Evolutionary conservation across 2,888 invertebrate species (phyloP).

Genomic region (Sceliomorpha sp.): DNA sequence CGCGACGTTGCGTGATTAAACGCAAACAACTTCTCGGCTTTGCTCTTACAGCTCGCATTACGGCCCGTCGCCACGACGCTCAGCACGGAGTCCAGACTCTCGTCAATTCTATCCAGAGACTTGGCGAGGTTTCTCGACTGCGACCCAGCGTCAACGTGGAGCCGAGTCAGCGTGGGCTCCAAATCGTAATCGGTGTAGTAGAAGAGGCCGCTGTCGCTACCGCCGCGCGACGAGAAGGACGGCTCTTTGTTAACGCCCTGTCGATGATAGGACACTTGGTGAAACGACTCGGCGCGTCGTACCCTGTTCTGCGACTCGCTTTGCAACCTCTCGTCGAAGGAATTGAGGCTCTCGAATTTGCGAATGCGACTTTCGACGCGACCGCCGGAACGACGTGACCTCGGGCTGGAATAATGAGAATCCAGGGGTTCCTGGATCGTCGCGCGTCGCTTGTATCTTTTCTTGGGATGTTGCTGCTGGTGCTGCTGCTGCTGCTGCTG

Average conservation of each 20-base stretch:
- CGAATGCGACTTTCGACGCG: conserved; percentile 72
- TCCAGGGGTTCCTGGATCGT: conserved; percentile 74
- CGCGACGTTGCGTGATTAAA: no score
- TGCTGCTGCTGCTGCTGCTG: no score
- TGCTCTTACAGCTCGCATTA: no score
- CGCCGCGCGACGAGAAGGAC: conserved; percentile 67
- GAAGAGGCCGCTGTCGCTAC: conserved; percentile 79
- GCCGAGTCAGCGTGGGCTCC: conserved; percentile 62
- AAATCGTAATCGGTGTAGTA: conserved; percentile 75
- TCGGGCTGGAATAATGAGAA: conserved; percentile 64
- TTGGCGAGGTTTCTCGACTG: conserved; percentile 82
- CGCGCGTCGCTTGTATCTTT: conserved; percentile 70
- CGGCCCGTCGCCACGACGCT: conserved; percentile 81
- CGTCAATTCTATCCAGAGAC: conserved; percentile 89
- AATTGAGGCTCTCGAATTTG: conserved; percentile 76
- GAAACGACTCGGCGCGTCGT: conserved; percentile 76
- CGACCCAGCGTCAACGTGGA: conserved; percentile 58
- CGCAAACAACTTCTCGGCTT: no score
- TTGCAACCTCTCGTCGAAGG: conserved; percentile 69
- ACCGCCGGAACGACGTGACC: conserved; percentile 63
- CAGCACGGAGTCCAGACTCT: conserved; percentile 86
- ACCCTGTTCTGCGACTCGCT: conserved; percentile 57
- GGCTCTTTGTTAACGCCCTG: conserved; percentile 61
- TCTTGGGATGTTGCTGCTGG: no score
- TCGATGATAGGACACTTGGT: conserved; percentile 67